phyloP scores from a whole-genome alignment of 2,888 invertebrate genomes.

The Stenodera caucasica region DNA sequence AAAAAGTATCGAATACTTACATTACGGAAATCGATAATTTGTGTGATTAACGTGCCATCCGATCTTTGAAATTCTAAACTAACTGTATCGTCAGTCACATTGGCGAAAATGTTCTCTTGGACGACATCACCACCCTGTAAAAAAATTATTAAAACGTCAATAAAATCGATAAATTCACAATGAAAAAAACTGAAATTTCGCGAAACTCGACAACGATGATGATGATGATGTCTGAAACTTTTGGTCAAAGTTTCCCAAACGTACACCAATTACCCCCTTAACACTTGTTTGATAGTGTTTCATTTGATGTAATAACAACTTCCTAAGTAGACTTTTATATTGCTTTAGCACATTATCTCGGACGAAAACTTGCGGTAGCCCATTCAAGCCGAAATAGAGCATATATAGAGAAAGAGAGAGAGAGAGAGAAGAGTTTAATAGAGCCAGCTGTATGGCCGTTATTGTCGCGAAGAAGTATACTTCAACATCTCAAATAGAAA shows the following conservation, averaged over 20 bases:
- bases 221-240: background rate
- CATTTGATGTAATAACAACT: conserved; percentile 35
- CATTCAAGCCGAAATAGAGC: conserved; percentile 8
- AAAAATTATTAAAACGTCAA: conserved; percentile 14
- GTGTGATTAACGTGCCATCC: conserved; percentile 89
- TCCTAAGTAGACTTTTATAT: conserved; percentile 36
- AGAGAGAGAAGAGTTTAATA: background rate
- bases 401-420: background rate
- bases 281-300: conserved; percentile 35
- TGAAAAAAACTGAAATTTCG: conserved; percentile 4
- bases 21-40: conserved; percentile 92
- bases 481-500: no score
- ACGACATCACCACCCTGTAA: conserved; percentile 89
- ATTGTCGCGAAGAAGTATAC: background rate
- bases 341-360: conserved; percentile 33
- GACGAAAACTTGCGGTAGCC: conserved; percentile 20
- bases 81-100: conserved; percentile 88
- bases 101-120: conserved; percentile 88
- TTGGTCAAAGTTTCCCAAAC: conserved; percentile 21
- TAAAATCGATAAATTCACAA: conserved; percentile 14
- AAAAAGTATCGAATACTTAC: conserved; percentile 72
- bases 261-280: conserved; percentile 31
- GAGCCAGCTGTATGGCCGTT: background rate
- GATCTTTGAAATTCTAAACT: conserved; percentile 86
- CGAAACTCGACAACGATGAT: background rate